Conservation (phyloP, 2,797 vertebrate species). For the Hippopotamyrus pictus region DNA sequence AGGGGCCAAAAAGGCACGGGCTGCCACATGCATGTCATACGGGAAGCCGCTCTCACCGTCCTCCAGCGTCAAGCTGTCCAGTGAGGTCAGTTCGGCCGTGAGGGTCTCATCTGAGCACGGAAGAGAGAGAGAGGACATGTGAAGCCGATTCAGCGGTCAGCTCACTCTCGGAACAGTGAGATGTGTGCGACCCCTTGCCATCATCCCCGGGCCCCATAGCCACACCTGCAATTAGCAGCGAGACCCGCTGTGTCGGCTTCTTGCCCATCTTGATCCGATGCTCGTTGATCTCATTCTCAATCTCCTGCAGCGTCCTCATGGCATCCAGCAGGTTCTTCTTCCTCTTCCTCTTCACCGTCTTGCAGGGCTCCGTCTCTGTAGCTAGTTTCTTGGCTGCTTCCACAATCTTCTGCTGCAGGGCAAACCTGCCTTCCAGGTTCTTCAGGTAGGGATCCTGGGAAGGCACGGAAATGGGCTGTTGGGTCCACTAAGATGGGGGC, state of each 20-base stretch:
- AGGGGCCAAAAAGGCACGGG: not conserved
- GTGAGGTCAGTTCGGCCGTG: conserved; percentile 82
- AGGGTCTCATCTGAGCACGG: conserved; percentile 76
- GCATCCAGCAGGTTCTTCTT: conserved; percentile 78
- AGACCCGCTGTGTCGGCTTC: conserved; percentile 77
- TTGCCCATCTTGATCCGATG: conserved; percentile 78
- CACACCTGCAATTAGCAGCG: conserved; percentile 73
- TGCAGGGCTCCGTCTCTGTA: conserved; percentile 75
- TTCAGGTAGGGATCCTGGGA: conserved; percentile 83
- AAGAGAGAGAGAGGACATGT: not conserved
- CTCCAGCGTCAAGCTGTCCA: conserved; percentile 83
- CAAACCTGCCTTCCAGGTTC: conserved; percentile 83
- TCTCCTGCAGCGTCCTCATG: conserved; percentile 76
- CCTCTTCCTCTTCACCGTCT: conserved; percentile 89
- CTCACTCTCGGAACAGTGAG: not conserved
- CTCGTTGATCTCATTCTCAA: conserved; percentile 82
- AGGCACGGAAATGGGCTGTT: not conserved
- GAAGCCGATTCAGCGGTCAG: not conserved
- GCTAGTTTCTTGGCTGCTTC: conserved; percentile 86
- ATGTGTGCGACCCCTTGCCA: not conserved
- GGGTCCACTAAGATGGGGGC: not conserved
- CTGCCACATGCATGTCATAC: not conserved
- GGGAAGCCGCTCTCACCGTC: conserved; percentile 65
- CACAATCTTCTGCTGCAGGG: conserved; percentile 89
- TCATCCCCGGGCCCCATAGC: not conserved